A percentile compares a stretch with the other conserved stretches of the same genome.
Conservation (phyloP, 92 coral and sea anemone genomes). For the Diadumene lineata region DNA sequence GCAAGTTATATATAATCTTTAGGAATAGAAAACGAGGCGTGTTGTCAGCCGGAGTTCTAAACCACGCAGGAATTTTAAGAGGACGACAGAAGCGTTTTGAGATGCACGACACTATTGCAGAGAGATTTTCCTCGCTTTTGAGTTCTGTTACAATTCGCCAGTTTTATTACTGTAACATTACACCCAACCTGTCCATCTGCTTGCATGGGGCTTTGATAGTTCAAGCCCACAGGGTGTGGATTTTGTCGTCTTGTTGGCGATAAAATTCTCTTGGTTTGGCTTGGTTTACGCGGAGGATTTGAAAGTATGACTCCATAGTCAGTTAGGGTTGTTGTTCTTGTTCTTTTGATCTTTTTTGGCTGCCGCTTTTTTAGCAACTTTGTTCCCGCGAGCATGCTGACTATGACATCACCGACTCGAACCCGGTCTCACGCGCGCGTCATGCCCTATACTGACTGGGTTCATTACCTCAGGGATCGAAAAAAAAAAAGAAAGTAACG, state of each 20-base stretch:
- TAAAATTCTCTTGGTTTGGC: slow-evolving; percentile 57
- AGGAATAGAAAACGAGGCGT: no score
- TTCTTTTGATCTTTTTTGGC: slow-evolving; percentile 29
- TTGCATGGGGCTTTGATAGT: slow-evolving; percentile 76
- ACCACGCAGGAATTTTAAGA: no score
- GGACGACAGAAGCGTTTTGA: no score
- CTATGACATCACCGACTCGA: neutral
- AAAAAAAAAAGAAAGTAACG: no score
- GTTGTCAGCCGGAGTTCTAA: no score
- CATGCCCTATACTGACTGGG: neutral
- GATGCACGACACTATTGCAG: no score
- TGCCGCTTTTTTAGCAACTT: slow-evolving; percentile 19
- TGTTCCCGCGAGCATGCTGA: slow-evolving; percentile 16
- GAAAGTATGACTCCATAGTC: slow-evolving; percentile 67
- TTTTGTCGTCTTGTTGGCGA: slow-evolving; percentile 94
- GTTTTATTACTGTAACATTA: neutral
- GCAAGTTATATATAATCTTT: no score
- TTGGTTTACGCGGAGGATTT: slow-evolving; percentile 77
- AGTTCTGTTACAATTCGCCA: no score
- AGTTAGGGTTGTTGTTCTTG: slow-evolving; percentile 63
- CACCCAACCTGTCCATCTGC: slow-evolving; percentile 52
- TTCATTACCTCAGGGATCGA: neutral
- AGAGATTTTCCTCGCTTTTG: no score
- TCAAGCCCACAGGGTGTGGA: slow-evolving; percentile 91
- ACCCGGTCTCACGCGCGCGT: slow-evolving; percentile 2